Evolutionary conservation across 1,140 invertebrate species (phyloP).

Genomic region (Stratiolaelaps scimitus): DNA sequence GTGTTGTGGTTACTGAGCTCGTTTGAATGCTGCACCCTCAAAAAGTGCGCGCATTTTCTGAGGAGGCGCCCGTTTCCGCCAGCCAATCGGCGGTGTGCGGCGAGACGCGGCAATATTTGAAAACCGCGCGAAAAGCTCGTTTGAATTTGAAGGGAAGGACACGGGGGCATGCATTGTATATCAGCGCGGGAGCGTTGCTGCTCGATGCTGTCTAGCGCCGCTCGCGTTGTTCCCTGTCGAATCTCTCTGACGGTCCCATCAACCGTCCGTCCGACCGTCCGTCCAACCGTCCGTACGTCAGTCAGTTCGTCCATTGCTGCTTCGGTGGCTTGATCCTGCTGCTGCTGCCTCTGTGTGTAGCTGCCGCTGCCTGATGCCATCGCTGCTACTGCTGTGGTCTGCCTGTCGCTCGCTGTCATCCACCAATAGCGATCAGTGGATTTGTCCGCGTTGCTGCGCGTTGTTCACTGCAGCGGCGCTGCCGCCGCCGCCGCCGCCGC

Average conservation of each 20-base stretch:
- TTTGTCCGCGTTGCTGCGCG: too few species aligned
- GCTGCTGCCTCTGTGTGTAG: slow-evolving; percentile 17
- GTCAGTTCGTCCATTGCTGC: slow-evolving; percentile 9
- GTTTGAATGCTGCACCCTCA: slow-evolving; percentile 7
- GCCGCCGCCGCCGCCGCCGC: too few species aligned
- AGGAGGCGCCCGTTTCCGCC: slow-evolving; percentile 15
- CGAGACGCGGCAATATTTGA: slow-evolving; percentile 9
- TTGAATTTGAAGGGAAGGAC: slow-evolving; percentile 20
- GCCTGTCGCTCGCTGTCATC: too few species aligned
- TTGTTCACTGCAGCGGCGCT: too few species aligned
- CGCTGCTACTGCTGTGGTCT: too few species aligned
- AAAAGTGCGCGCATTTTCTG: slow-evolving; percentile 16
- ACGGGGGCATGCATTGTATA: background rate
- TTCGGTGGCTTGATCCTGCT: background rate
- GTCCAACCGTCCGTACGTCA: background rate
- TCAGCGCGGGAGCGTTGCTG: background rate
- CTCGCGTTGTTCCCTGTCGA: too few species aligned
- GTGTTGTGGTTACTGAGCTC: too few species aligned
- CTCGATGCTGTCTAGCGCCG: background rate
- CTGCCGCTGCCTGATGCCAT: too few species aligned
- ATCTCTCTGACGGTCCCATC: background rate
- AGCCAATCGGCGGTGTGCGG: background rate
- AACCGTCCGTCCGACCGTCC: background rate
- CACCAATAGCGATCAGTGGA: too few species aligned
- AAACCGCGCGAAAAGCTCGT: slow-evolving; percentile 25